Percentiles rank a stretch among this genome's conserved stretches.
Conservation (phyloP, 2,797 vertebrate species). For the Micromesistius poutassou region DNA sequence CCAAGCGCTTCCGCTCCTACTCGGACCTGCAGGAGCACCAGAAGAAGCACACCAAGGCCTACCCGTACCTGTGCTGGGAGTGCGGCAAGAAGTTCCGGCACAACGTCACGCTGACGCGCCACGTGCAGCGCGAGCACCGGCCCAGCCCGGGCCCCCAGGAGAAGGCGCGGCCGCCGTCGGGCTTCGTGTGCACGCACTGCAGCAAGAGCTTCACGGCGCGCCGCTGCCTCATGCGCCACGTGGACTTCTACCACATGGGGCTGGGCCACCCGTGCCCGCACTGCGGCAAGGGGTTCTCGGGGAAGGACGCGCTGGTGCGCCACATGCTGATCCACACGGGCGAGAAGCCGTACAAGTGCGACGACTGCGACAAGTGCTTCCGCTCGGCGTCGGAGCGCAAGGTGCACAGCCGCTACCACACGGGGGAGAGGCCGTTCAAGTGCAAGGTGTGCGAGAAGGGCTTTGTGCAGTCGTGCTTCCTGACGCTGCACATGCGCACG, state of each 20-base stretch:
- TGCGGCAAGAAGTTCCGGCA: constrained; percentile 71
- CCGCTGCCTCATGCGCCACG: constrained; percentile 66
- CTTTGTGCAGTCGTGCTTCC: constrained; percentile 70
- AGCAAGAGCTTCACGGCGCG: constrained; percentile 65
- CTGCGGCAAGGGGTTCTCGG: constrained; percentile 70
- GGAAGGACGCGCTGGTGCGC: constrained; percentile 66
- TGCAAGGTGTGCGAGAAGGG: constrained; percentile 67
- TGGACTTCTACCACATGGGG: constrained; percentile 72
- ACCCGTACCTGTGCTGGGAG: constrained; percentile 72
- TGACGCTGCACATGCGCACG: constrained; percentile 70
- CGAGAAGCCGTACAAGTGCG: constrained; percentile 67
- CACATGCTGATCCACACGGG: constrained; percentile 70
- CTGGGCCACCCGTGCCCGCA: constrained; percentile 64
- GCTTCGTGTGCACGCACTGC: constrained; percentile 60
- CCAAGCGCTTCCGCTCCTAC: constrained; percentile 65
- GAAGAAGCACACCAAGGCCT: constrained; percentile 69
- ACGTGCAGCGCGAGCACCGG: constrained; percentile 66
- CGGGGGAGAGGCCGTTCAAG: constrained; percentile 65
- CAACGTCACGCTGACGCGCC: constrained; percentile 62
- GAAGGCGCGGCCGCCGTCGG: constrained; percentile 37
- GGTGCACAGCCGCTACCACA: constrained; percentile 68
- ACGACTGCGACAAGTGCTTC: constrained; percentile 69
- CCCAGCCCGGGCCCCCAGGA: constrained; percentile 46
- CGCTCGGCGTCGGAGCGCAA: constrained; percentile 64
- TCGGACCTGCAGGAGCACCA: constrained; percentile 69